Evolutionary conservation across 2,113 vertebrate genomes (phyloP).

Genomic region (Nesoenas mayeri): DNA sequence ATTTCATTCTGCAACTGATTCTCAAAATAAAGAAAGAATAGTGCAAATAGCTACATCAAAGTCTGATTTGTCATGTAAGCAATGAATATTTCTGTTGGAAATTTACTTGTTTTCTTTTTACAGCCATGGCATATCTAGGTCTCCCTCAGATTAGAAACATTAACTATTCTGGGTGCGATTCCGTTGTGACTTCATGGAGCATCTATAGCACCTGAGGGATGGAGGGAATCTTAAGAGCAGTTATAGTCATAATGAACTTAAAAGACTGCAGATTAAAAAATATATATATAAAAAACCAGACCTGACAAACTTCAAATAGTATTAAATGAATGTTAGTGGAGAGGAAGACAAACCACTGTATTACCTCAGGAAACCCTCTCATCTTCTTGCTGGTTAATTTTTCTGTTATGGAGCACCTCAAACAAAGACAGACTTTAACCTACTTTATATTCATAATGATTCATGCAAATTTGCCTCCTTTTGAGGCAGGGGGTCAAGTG

Average conservation of each 20-base stretch:
- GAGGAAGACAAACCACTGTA: neutral
- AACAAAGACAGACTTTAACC: constrained; percentile 22
- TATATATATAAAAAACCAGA: neutral
- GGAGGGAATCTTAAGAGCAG: neutral
- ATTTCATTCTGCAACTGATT: neutral
- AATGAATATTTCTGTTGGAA: constrained; percentile 50
- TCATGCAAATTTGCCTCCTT: constrained; percentile 7
- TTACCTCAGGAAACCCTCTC: neutral
- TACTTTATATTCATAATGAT: constrained; percentile 26
- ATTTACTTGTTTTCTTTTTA: constrained; percentile 37
- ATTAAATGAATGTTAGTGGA: neutral
- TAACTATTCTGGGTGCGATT: constrained; percentile 3
- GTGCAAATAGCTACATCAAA: constrained; percentile 25
- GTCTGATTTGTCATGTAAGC: neutral
- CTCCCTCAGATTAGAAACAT: constrained; percentile 26
- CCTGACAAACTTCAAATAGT: neutral
- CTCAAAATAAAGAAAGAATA: neutral
- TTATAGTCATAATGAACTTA: neutral
- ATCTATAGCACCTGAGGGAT: neutral
- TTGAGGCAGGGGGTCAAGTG: neutral
- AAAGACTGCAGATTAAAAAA: neutral
- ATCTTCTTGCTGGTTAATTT: neutral
- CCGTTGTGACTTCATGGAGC: neutral
- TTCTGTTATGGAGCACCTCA: neutral
- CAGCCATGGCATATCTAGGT: constrained; percentile 52